Evolutionary conservation across 2,113 vertebrate genomes (phyloP), one percentile per base, ranked within the genome.

Genomic region (Urocolius indicus): DNA sequence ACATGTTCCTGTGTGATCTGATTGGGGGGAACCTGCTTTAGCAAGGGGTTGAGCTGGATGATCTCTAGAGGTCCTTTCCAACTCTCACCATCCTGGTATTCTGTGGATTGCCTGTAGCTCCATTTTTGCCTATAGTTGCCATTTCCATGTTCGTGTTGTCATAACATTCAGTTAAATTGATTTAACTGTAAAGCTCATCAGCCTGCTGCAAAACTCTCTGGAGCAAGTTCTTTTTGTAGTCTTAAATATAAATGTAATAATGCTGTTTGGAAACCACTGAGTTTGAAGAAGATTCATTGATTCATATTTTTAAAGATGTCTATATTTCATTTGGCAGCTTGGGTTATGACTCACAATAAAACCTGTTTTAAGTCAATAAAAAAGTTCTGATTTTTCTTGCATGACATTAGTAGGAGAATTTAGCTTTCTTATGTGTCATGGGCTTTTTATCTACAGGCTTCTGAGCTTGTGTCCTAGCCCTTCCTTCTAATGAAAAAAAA

Each of bases 131-230:
- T 41, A 41, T 41, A 41, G 38, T 89, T 76, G 27, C 46, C 19
- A 27, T 65, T 94, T 92, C 24, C n/a, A 36, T 74, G 68, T 79
- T 92, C 57, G 26, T 84, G 54, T 66, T 91, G 24, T 72, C 21
- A 58, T 88, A 82, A 43, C 26, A 5, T 76, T 90, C 49, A 77
- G 27, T 87, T 96, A 78, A 93, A 61, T 76, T 89, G 38, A 84
- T 95, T 78, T 80, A 59, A 52, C 57, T 66, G 26, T 68, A 72
- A 81, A 94, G 73, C 84, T 93, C 88, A 46, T 84, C 74, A 84
- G 45, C 34, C 79, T 66, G 80, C 51, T 72, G 77, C 79, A 92
- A 76, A 82, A 46, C 36, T 72, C 63, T 83, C 59, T 81, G 59
- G 63, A 86, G 76, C 45, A 72, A 78, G 23, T 63, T 43, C 58